A percentile compares a stretch with the other conserved stretches of the same genome.
Evolutionary conservation across 64 coral and sea anemone species (phyloP).

Genomic region (Pocillopora damicornis): DNA sequence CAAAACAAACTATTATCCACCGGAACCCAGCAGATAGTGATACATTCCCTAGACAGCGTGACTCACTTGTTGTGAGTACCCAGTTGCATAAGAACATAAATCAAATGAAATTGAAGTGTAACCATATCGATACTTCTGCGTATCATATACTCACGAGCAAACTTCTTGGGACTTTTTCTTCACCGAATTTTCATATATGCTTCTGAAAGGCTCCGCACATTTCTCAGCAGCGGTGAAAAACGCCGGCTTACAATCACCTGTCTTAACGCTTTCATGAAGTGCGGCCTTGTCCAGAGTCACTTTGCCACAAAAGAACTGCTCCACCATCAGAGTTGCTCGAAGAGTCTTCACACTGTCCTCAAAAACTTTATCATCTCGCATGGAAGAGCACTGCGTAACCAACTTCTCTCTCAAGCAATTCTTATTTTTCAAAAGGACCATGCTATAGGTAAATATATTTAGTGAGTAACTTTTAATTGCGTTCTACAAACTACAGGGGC

Average conservation of each 20-base stretch:
- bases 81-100: too few relatives aligned
- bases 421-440: background rate
- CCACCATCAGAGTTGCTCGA: background rate
- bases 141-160: background rate
- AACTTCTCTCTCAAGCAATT: slow-evolving; percentile 13
- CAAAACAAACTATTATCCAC: too few relatives aligned
- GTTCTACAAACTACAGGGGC: background rate
- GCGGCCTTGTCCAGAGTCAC: background rate
- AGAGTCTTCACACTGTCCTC: background rate
- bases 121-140: background rate
- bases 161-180: background rate
- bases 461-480: background rate
- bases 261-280: background rate
- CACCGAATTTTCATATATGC: background rate
- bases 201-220: slow-evolving; percentile 14
- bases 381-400: background rate
- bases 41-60: too few relatives aligned
- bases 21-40: too few relatives aligned
- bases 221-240: slow-evolving; percentile 17
- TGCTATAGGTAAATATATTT: background rate
- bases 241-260: background rate
- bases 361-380: background rate
- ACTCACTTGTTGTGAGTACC: too few relatives aligned
- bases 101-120: background rate
- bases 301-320: slow-evolving; percentile 6